Conservation (phyloP, 2,888 invertebrate species). For the Cantharis rustica region DNA sequence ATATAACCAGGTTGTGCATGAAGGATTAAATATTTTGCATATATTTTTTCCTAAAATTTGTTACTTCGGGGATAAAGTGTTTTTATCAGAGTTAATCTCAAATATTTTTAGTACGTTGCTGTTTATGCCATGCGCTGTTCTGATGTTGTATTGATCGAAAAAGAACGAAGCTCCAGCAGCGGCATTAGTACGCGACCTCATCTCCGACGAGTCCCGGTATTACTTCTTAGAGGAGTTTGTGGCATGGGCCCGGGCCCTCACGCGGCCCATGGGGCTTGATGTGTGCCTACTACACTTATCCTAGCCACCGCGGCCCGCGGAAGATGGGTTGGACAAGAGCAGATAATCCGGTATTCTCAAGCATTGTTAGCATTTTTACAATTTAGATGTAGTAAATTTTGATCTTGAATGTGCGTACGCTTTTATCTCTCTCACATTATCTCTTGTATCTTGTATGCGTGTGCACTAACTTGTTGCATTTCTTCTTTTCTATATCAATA, state of each 20-base stretch:
- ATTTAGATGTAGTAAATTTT: conserved; percentile 38
- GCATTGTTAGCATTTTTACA: conserved; percentile 45
- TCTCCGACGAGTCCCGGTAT: conserved; percentile 41
- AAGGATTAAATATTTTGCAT: not conserved
- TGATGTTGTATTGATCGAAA: conserved; percentile 46
- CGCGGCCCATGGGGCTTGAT: conserved; percentile 46
- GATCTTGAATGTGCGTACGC: conserved; percentile 20
- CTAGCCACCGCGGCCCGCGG: conserved; percentile 52
- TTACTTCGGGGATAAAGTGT: not conserved
- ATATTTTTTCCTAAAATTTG: not conserved
- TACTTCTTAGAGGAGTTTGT: conserved; percentile 37
- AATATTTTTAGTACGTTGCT: conserved; percentile 20
- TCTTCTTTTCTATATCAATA: conserved; percentile 3
- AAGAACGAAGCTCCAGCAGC: conserved; percentile 43
- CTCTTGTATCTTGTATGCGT: conserved; percentile 12
- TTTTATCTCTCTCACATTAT: conserved; percentile 16
- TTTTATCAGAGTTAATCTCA: not conserved
- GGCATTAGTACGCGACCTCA: conserved; percentile 50
- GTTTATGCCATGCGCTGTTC: conserved; percentile 39
- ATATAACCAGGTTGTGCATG: not conserved
- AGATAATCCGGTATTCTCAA: conserved; percentile 49
- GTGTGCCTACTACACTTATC: conserved; percentile 57
- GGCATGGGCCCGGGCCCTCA: conserved; percentile 33
- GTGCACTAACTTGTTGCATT: conserved; percentile 26
- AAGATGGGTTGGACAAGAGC: conserved; percentile 52